phyloP scores from a whole-genome alignment of 2,113 vertebrate genomes.

The Rhinoptilus africanus region DNA sequence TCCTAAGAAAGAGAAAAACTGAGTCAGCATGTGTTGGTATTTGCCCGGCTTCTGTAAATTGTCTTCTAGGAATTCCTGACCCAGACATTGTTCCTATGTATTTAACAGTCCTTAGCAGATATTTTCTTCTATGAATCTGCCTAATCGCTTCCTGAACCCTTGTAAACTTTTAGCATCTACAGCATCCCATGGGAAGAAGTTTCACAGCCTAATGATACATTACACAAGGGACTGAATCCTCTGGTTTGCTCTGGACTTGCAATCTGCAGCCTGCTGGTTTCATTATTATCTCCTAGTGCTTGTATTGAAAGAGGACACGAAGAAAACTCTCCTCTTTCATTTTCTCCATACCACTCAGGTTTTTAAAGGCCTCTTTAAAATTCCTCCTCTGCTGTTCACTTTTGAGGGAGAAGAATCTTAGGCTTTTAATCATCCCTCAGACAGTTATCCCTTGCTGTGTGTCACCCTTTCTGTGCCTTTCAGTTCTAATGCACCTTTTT shows the following conservation, averaged over 20 bases:
- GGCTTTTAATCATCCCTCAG: not conserved
- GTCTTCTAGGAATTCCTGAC: not conserved
- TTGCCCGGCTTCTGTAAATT: not conserved
- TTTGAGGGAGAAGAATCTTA: not conserved
- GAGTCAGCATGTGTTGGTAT: not conserved
- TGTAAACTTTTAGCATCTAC: not conserved
- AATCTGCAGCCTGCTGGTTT: not conserved
- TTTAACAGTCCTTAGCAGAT: not conserved
- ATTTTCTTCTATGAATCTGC: not conserved
- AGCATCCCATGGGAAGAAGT: not conserved
- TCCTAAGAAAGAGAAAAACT: not conserved
- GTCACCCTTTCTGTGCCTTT: not conserved
- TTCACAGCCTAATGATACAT: not conserved
- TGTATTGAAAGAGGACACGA: not conserved
- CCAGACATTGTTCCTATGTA: not conserved
- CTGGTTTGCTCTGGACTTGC: not conserved
- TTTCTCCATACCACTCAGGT: not conserved
- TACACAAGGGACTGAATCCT: not conserved
- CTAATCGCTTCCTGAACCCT: not conserved
- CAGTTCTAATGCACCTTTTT: not conserved
- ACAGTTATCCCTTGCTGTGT: not conserved
- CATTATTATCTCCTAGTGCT: not conserved
- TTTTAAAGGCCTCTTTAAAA: constrained; percentile 19
- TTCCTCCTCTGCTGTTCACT: not conserved
- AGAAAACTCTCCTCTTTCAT: not conserved